Percentiles rank a stretch among this genome's conserved stretches.
Evolutionary conservation across 2,888 invertebrate genomes (phyloP).

Genomic region (Lamellibrachia columna): DNA sequence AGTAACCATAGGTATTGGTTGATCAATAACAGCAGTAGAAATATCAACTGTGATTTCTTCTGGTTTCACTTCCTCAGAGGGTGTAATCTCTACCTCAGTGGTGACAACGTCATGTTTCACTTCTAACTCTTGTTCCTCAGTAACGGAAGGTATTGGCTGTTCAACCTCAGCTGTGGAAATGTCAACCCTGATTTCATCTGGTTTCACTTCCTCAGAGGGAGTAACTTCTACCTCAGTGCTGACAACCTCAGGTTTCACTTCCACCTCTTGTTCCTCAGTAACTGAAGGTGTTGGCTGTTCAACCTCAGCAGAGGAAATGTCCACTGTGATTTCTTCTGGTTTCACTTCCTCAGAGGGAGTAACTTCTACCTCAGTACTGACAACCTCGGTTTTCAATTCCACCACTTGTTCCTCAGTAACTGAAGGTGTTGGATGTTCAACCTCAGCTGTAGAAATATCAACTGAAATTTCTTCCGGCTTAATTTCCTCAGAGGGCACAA

Average conservation of each 20-base stretch:
- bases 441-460: neutral
- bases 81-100: too few relatives aligned
- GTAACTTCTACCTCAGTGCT: neutral
- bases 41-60: neutral
- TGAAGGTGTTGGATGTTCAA: neutral
- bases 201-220: neutral
- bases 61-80: neutral
- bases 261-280: neutral
- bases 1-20: neutral
- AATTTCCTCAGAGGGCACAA: too few relatives aligned
- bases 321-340: neutral
- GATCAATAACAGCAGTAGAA: neutral
- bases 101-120: neutral
- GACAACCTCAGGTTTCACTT: neutral
- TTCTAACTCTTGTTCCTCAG: slow-evolving; percentile 17
- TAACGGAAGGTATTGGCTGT: neutral
- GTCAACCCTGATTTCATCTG: slow-evolving; percentile 18
- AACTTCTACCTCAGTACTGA: neutral
- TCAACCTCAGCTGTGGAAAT: slow-evolving; percentile 1
- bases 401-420: neutral
- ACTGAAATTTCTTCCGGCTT: neutral
- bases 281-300: too few relatives aligned
- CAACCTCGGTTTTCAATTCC: neutral
- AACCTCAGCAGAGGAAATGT: too few relatives aligned
- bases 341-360: neutral